Percentiles rank a stretch among this genome's conserved stretches.
Conservation (phyloP, 2,113 vertebrate genomes). For the Calypte anna region DNA sequence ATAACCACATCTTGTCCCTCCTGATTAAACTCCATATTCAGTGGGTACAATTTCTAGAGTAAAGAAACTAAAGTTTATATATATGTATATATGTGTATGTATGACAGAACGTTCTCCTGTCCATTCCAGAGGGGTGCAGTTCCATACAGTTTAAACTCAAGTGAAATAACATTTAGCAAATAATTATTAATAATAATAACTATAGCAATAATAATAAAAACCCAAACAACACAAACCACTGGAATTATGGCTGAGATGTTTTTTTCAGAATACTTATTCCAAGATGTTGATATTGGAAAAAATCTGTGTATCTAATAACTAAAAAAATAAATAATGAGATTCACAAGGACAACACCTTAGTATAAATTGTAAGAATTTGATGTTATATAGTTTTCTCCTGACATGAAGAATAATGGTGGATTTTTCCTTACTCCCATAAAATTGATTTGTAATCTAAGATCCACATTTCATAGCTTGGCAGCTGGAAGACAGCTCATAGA, state of each 20-base stretch:
- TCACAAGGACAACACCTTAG: not conserved
- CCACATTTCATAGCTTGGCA: not conserved
- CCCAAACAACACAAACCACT: not conserved
- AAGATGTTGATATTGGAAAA: not conserved
- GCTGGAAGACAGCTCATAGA: not conserved
- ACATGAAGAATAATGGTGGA: not conserved
- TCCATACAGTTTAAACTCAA: not conserved
- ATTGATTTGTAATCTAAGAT: conserved; percentile 9
- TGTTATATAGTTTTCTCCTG: conserved; percentile 21
- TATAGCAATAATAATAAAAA: not conserved
- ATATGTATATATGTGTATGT: too few species aligned
- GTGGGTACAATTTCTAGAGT: not conserved
- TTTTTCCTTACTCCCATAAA: conserved; percentile 23
- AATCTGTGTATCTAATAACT: not conserved
- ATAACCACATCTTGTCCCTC: not conserved
- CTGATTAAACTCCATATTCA: not conserved
- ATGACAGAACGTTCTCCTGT: not conserved
- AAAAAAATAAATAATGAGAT: not conserved
- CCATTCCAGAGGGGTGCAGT: not conserved
- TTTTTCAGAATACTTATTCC: not conserved
- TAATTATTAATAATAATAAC: not conserved
- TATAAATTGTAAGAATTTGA: not conserved
- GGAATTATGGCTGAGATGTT: not conserved
- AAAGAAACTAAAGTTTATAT: not conserved
- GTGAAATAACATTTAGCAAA: not conserved